Evolutionary conservation across 1,140 invertebrate genomes (phyloP).

Genomic region (Agrypnia vestita): DNA sequence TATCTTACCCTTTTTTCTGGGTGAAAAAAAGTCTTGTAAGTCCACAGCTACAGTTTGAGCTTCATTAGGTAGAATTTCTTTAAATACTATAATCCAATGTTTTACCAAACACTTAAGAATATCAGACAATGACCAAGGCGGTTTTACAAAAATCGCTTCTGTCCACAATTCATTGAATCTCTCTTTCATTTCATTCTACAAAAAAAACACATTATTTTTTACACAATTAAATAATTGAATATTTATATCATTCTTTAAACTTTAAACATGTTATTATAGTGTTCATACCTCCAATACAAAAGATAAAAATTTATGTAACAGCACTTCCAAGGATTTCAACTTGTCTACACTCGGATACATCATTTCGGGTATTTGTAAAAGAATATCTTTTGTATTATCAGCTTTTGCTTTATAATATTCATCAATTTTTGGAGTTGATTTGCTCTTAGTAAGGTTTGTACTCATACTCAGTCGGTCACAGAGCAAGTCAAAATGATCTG

Average conservation of each 20-base stretch:
- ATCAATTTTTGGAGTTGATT: too few species aligned
- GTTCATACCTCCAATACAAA: not conserved
- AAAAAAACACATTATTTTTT: not conserved
- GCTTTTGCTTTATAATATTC: too few species aligned
- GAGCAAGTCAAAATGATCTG: slow-evolving; percentile 3
- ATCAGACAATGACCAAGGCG: slow-evolving; percentile 48
- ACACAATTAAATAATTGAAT: too few species aligned
- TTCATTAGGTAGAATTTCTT: slow-evolving; percentile 32
- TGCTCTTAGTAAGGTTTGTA: too few species aligned
- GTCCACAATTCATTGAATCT: slow-evolving; percentile 50
- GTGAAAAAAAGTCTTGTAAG: slow-evolving; percentile 28
- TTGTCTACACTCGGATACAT: not conserved
- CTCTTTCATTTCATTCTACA: slow-evolving; percentile 52
- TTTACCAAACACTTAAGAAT: slow-evolving; percentile 51
- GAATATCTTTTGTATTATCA: too few species aligned
- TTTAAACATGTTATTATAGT: too few species aligned
- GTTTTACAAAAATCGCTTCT: slow-evolving; percentile 47
- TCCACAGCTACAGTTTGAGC: slow-evolving; percentile 19
- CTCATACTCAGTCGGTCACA: too few species aligned
- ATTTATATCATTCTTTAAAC: too few species aligned
- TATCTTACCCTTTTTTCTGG: slow-evolving; percentile 8
- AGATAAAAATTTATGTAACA: not conserved
- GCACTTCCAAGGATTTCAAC: not conserved
- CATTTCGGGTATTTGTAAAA: too few species aligned
- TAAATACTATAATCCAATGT: slow-evolving; percentile 57